Base-by-base conservation (phyloP, 2,113 vertebrate genomes). In the Herpetotheres cachinnans region DNA sequence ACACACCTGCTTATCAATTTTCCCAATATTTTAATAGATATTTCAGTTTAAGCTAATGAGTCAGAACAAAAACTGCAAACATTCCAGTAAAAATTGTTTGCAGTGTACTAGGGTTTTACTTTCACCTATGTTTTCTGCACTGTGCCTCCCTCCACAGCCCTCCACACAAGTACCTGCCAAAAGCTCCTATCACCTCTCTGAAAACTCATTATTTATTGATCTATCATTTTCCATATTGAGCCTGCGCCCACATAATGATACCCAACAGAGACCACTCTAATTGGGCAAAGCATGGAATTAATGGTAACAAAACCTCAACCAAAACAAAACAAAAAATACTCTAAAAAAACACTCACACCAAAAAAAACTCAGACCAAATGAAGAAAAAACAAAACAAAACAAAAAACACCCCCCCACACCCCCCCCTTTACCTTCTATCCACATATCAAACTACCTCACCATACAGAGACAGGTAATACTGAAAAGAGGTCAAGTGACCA, bases 401-500 rank as follows among this genome's bases (percentile, higher is more conserved):
- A 52, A 19, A 16, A 44, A 5, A 15, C 8, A 11, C 36, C 1
- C 2, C 2, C 4, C 22, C 3, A 2, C 14, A 10, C 29, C 22
- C 40, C 25, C 19, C 16, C 47, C 40, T 25, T 61, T 62, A 52
- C 70, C 47, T 58, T 55, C 76, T 86, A 59, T 38, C 40, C 44
- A 72, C 25, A 16, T 32, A 72, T 17, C 32, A 63, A 74, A 86
- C 9, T 15, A 82, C 26, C 47, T 40, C 49, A 86, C 8, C 6
- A 0, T 29, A 42, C 2, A 34, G 20, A 74, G 38, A 10, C 27
- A 74, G 56, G 2, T 10, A 71, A n/a, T 26, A 54, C 0, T 24
- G 29, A 81, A 91, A 13, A 72, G 38, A 46, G 29, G 12, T 47
- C 29, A 86, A 54, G 22, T 58, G 36, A 70, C 11, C 16, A 83